phyloP scores from a whole-genome alignment of 2,888 invertebrate species.

The Archips xylosteana region DNA sequence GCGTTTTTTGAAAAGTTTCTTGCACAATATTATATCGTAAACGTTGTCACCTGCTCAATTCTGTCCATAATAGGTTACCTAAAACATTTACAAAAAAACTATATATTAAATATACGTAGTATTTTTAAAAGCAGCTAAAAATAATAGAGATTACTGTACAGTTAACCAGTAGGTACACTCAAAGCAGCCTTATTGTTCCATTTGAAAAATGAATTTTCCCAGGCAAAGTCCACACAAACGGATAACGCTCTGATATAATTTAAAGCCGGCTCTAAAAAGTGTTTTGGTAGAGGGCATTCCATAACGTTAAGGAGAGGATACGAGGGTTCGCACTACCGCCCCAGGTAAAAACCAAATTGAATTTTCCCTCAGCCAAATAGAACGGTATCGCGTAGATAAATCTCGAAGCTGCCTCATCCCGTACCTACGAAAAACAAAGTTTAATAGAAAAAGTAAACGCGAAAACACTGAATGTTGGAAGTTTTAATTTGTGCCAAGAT shows the following conservation, averaged over 20 bases:
- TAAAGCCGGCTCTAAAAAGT: slow-evolving; percentile 65
- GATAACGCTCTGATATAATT: slow-evolving; percentile 36
- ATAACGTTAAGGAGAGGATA: slow-evolving; percentile 72
- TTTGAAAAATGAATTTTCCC: slow-evolving; percentile 26
- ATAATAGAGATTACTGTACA: not conserved
- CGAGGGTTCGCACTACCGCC: slow-evolving; percentile 74
- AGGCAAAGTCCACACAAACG: slow-evolving; percentile 32
- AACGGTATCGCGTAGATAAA: slow-evolving; percentile 82
- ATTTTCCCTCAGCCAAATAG: slow-evolving; percentile 78
- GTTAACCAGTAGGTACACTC: not conserved
- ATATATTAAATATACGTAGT: too few species aligned
- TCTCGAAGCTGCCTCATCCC: slow-evolving; percentile 76
- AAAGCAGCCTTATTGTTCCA: slow-evolving; percentile 18
- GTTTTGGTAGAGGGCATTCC: slow-evolving; percentile 61
- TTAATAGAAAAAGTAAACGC: slow-evolving; percentile 79
- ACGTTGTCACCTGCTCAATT: slow-evolving; percentile 30
- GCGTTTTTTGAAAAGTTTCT: slow-evolving; percentile 44
- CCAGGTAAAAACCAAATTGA: slow-evolving; percentile 83
- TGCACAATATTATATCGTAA: slow-evolving; percentile 43
- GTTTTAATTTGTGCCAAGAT: slow-evolving; percentile 70
- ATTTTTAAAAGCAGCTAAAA: not conserved
- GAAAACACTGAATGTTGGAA: slow-evolving; percentile 74
- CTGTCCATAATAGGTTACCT: not conserved
- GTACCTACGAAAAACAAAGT: slow-evolving; percentile 78
- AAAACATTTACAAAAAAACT: too few species aligned